A percentile compares a stretch with the other conserved stretches of the same genome.
Evolutionary conservation across 2,797 vertebrate species (phyloP).

Genomic region (Lagorchestes hirsutus): DNA sequence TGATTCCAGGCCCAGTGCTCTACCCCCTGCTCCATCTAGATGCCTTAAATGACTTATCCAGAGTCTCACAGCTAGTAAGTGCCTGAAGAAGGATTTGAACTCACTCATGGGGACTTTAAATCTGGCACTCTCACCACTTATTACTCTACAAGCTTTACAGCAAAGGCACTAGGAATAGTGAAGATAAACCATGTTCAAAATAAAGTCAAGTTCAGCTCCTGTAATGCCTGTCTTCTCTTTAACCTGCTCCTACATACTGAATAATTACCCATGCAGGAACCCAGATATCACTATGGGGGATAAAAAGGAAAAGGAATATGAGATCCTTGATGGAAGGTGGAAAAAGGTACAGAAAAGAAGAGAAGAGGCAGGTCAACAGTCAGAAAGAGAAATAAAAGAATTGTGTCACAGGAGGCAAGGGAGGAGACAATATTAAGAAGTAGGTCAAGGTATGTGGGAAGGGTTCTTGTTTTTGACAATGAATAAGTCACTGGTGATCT

Average conservation of each 20-base stretch:
- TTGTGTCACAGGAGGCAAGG: not conserved
- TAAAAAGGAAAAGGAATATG: not conserved
- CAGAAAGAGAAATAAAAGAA: not conserved
- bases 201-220: not conserved
- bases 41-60: not conserved
- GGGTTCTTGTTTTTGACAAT: not conserved
- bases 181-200: not conserved
- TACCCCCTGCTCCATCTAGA: not conserved
- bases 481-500: not conserved
- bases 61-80: not conserved
- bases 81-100: not conserved
- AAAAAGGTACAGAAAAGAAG: not conserved
- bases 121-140: not conserved
- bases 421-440: not conserved
- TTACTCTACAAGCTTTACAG: not conserved
- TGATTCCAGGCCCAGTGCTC: not conserved
- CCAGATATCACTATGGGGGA: not conserved
- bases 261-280: not conserved
- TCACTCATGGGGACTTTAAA: not conserved
- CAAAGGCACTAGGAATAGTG: not conserved
- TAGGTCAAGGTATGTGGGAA: not conserved
- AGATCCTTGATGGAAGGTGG: not conserved
- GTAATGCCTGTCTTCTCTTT: not conserved
- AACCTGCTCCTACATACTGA: not conserved
- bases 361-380: not conserved